phyloP scores from a whole-genome alignment of 2,797 vertebrate species.

The Arctocebus calabarensis region DNA sequence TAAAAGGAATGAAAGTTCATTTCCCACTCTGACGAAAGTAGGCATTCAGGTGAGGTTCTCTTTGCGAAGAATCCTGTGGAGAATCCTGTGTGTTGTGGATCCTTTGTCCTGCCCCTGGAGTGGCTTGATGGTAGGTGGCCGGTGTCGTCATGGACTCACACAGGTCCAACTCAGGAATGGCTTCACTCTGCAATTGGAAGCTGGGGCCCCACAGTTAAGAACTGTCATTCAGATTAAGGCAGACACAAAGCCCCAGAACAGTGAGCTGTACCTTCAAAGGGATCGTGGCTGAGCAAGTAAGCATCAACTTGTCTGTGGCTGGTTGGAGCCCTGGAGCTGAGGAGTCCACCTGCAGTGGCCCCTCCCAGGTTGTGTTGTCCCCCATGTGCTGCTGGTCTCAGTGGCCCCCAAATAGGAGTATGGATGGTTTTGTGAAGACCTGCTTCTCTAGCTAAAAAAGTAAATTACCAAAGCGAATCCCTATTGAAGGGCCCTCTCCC shows the following conservation, averaged over 20 bases:
- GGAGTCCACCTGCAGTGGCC: neutral
- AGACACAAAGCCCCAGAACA: neutral
- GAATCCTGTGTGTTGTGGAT: accelerated
- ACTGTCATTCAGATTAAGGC: neutral
- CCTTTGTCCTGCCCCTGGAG: neutral
- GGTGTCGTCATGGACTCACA: accelerated
- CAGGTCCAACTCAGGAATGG: neutral
- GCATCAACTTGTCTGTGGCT: neutral
- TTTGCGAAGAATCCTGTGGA: neutral
- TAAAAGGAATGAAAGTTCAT: neutral
- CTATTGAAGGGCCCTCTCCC: neutral
- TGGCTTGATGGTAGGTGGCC: too few relatives aligned
- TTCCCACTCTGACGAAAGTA: neutral
- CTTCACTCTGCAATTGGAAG: neutral
- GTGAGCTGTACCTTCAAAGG: neutral
- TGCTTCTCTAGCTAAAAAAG: neutral
- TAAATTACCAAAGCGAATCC: neutral
- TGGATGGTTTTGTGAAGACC: neutral
- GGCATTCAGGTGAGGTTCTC: neutral
- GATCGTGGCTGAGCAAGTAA: neutral
- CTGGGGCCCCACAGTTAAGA: neutral
- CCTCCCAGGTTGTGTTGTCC: neutral
- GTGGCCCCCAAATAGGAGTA: neutral
- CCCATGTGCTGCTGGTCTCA: neutral
- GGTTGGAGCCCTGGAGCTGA: neutral